Evolutionary conservation across 1,140 invertebrate genomes (phyloP), one percentile per base, ranked within the genome.

Genomic region (Nymphalis io): DNA sequence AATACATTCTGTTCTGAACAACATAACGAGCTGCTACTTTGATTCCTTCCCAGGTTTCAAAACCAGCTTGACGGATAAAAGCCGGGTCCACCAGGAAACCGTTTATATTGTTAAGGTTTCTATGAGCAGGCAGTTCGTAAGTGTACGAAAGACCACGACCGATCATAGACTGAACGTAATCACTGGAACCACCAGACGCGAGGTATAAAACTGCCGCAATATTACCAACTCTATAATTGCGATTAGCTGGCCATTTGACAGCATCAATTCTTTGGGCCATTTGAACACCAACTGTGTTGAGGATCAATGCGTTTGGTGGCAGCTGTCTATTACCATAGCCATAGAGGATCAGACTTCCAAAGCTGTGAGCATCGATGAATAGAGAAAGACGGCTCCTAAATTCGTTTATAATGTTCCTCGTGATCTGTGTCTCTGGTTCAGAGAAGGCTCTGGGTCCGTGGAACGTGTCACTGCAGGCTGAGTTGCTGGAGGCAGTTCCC

Each of bases 401-500:
- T 38, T 80, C 73, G 15, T 70, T 67, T 3, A 93, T 78, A 6
- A 93, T 80, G 74, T 92, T 82, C 5, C 87, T 80, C 12, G 93
- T 85, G 3, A 85, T 77, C 27, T 79, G 65, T 0, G 92, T 84
- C 84, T 97, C 96, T 0, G 93, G 91, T 88, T 97, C 96, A 0
- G 96, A 97, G 79, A 96, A 96, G 0, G 95, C 75, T n/a, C 78
- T 79, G 0, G 87, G 77, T 1, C 96, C 96, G 38, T 93, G 93
- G 88, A 93, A 97, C 3, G 93, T 95, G 0, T 96, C 94, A 3
- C 80, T 80, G 79, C 96, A 97, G 0, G 94, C 93, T 72, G 92
- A 90, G 3, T 79, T 89, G 66, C 87, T 89, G 42, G 85, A 82
- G 68, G n/a, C 78, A 73, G n/a, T 79, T 71, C 94, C 94, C 95